phyloP scores from a whole-genome alignment of 2,888 invertebrate species.

The Pristionchus mayeri region DNA sequence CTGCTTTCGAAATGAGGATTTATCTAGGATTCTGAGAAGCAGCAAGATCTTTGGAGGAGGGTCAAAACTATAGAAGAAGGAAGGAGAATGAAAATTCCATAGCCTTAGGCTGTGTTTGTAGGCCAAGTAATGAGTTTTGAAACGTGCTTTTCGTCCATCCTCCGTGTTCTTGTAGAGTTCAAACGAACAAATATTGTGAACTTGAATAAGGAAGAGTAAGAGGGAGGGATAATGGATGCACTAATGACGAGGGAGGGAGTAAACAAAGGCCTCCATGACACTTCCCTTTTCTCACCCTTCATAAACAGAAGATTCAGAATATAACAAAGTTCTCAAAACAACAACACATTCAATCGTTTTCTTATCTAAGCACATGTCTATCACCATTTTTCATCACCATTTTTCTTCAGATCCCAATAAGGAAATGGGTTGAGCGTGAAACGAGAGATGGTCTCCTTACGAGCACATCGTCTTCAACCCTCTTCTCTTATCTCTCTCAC shows the following conservation, averaged over 20 bases:
- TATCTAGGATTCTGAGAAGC: neutral
- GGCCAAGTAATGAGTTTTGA: neutral
- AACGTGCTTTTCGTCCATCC: neutral
- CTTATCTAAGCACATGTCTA: too few relatives aligned
- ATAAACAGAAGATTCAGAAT: too few relatives aligned
- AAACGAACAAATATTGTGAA: neutral
- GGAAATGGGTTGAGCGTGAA: neutral
- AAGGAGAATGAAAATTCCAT: neutral
- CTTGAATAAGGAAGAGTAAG: neutral
- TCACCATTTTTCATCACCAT: too few relatives aligned
- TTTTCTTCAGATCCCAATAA: too few relatives aligned
- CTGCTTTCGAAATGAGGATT: neutral
- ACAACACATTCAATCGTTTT: too few relatives aligned
- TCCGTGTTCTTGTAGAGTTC: neutral
- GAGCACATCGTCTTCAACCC: neutral
- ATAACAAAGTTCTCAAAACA: too few relatives aligned
- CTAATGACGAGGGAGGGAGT: neutral
- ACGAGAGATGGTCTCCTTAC: too few relatives aligned
- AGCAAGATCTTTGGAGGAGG: neutral
- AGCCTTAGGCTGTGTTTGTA: neutral
- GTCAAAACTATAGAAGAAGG: neutral
- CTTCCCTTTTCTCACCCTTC: too few relatives aligned
- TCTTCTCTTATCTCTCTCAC: neutral
- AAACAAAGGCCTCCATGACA: too few relatives aligned
- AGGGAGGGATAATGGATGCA: neutral